Percentiles rank a stretch among this genome's conserved stretches.
These are phyloP conservation scores for Apamea crenata DNA, from an alignment of 2,888 invertebrate genomes.

Conservation along the genomic window DNA sequence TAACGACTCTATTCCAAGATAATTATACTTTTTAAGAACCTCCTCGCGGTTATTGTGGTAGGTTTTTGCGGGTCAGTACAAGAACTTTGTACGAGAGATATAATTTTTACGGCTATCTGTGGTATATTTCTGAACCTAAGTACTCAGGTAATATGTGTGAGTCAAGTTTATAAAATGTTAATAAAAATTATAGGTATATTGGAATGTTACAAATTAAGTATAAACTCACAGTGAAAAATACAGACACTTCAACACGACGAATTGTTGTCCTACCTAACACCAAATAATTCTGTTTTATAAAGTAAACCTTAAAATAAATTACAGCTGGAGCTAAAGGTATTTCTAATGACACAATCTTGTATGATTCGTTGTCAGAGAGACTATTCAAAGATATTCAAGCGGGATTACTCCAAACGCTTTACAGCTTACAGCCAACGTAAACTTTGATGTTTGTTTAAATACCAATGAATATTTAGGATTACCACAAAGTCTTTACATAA, in stretches of 20 bases:
- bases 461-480: conserved; percentile 60
- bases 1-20: conserved; percentile 27
- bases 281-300: background rate
- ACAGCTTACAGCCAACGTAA: conserved; percentile 47
- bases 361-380: conserved; percentile 1
- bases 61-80: conserved; percentile 11
- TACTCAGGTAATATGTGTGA: conserved; percentile 15
- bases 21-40: conserved; percentile 23
- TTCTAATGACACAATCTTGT: conserved; percentile 2
- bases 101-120: conserved; percentile 30
- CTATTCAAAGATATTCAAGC: conserved; percentile 27
- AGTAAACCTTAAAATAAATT: conserved; percentile 8
- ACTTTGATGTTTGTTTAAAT: conserved; percentile 65
- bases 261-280: background rate
- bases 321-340: background rate
- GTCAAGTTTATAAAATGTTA: background rate
- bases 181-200: background rate
- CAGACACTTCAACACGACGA: background rate
- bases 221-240: background rate
- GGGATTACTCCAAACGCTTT: conserved; percentile 43
- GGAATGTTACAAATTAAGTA: background rate
- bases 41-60: conserved; percentile 39
- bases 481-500: conserved; percentile 49
- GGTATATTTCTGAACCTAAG: conserved; percentile 22
- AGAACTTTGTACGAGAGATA: conserved; percentile 7